Evolutionary conservation across 2,888 invertebrate species (phyloP), one percentile per base, ranked within the genome.

Genomic region (Margaritifera margaritifera): DNA sequence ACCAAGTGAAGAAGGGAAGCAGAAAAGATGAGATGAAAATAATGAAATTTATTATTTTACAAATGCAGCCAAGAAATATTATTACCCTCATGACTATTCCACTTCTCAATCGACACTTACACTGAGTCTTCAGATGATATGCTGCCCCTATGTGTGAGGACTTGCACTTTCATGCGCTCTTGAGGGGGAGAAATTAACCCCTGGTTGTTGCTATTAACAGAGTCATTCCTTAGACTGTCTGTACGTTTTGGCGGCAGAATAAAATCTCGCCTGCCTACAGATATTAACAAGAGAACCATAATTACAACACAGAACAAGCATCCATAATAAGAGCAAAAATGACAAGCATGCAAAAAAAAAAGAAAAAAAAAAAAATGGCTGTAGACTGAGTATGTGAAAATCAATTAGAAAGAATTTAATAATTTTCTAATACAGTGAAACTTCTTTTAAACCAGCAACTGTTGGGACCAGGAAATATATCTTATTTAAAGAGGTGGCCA

Each of bases 71-170:
- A 42, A 42, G 42, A 42, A 42, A 42, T 42, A 42, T 42, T 42
- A 42, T 42, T 42, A 42, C 42, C 42, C 42, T 42, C 3, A 1
- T 11, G 42, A 42, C 42, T 42, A 42, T 42, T 42, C 42, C 42
- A 3, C 42, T 42, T 42, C 42, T 42, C 11, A 42, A 42, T 42
- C 42, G 42, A 42, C 54, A 79, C 82, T 80, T 79, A 84, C 83
- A 84, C 87, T 4, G 86, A 83, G 58, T 87, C 86, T 25, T 42
- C 42, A 42, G 88, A 86, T n/a, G 87, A 85, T 42, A 86, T 73
- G 69, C 86, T 87, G 73, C 87, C 88, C 69, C 87, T 85, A 71
- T 87, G 88, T 62, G 87, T 86, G 63, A 87, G 80, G 50, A 88
- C 86, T 74, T 83, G 85, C n/a, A 88, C 86, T 61, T 78, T 79